These are phyloP conservation scores for Tethya wilhelma DNA, from an alignment of 37 sponge, comb jelly and placozoan species.

Conservation along the genomic window DNA sequence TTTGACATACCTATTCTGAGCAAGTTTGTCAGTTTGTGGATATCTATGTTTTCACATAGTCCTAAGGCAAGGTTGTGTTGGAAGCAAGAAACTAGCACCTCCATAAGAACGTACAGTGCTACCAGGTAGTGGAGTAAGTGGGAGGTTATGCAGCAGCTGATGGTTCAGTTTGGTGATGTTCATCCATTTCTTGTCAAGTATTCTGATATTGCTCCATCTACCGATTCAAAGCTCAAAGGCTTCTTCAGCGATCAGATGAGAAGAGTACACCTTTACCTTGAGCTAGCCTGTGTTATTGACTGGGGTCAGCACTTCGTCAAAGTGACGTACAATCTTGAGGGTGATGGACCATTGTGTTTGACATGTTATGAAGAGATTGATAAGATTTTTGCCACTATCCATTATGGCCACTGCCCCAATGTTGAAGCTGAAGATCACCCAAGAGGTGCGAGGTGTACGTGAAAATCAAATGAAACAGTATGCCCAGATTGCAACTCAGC, in stretches of 20 bases:
- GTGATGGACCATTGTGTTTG: conserved; percentile 26
- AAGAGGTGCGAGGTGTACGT: not conserved
- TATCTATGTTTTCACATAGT: conserved; percentile 50
- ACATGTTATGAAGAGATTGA: conserved; percentile 9
- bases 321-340: conserved; percentile 28
- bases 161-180: conserved; percentile 46
- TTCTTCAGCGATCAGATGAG: conserved; percentile 19
- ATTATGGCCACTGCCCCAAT: conserved; percentile 7
- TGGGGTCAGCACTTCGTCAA: conserved; percentile 54
- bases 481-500: conserved; percentile 15
- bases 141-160: conserved; percentile 36
- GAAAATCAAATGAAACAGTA: not conserved
- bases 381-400: not conserved
- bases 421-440: not conserved
- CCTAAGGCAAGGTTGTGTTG: conserved; percentile 39
- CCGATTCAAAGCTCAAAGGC: conserved; percentile 24
- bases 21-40: conserved; percentile 38
- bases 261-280: conserved; percentile 2
- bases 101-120: conserved; percentile 35
- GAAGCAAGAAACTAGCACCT: conserved; percentile 34
- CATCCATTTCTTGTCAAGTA: conserved; percentile 25
- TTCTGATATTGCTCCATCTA: conserved; percentile 11
- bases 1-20: conserved; percentile 20
- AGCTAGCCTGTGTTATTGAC: conserved; percentile 36
- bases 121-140: conserved; percentile 71